Percentiles rank a stretch among this genome's conserved stretches.
phyloP scores from a whole-genome alignment of 92 coral and sea anemone species.

The Parazoanthus darwini region DNA sequence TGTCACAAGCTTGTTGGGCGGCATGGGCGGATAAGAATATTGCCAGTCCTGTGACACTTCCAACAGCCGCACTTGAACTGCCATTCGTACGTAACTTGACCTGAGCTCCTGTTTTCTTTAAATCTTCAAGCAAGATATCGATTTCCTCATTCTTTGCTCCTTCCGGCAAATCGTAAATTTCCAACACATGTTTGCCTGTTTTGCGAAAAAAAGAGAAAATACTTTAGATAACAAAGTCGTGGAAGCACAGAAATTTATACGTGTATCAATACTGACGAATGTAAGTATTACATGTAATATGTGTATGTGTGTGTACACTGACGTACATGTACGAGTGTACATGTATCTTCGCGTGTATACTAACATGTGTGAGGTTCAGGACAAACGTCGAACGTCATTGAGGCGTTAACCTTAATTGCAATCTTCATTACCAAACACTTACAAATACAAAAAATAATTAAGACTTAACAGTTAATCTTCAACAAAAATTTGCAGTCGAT shows the following conservation, averaged over 20 bases:
- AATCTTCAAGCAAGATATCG: constrained; percentile 69
- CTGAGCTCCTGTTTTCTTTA: constrained; percentile 72
- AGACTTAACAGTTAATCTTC: no score
- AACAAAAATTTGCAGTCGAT: no score
- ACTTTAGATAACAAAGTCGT: background rate
- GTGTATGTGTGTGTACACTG: background rate
- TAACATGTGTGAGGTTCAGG: no score
- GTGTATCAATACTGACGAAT: background rate
- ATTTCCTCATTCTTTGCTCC: constrained; percentile 60
- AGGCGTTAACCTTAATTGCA: no score
- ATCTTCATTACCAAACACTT: no score
- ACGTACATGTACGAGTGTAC: background rate
- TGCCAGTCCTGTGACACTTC: constrained; percentile 58
- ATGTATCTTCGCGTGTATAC: background rate
- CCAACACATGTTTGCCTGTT: constrained; percentile 67
- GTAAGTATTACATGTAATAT: background rate
- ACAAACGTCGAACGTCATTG: no score
- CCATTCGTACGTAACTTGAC: constrained; percentile 49
- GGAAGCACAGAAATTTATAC: background rate
- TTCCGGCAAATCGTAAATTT: constrained; percentile 65
- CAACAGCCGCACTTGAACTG: constrained; percentile 20
- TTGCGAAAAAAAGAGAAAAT: constrained; percentile 4
- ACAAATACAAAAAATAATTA: no score
- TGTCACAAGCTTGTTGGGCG: constrained; percentile 69
- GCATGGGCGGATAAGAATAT: constrained; percentile 63